Base-by-base conservation (phyloP, 2,888 invertebrate species). In the Drosophila subsilvestris region DNA sequence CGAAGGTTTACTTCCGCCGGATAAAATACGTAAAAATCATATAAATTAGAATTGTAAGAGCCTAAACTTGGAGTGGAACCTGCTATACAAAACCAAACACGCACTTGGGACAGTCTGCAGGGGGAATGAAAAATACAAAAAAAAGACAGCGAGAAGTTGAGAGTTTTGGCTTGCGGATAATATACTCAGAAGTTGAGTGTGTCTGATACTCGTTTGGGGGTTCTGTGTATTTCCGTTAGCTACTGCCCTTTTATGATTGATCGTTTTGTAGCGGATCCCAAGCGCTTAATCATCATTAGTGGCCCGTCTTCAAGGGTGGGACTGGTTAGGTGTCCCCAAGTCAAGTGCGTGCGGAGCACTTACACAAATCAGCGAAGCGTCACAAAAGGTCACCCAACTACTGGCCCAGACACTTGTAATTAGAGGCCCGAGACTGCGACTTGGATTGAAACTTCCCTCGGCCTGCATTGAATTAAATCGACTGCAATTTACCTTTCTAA, bases 1-100 rank as follows among this genome's bases (percentile, higher is more conserved):
- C 81, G 74, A 79, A 79, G 77, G 77, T 73, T 86, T 81, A 90
- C 86, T 89, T 89, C 90, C 89, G 89, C 82, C 90, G 89, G 89
- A 89, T 90, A 89, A 82, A 37, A 74, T 79, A 85, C 72, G 87
- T 74, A 68, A 75, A 88, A 85, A 42, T 87, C 86, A 85, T 87
- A 85, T 76, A 80, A 80, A 85, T 82, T 80, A 71, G 70, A 71
- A 71, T 68, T 47, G 68, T 49, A 70, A 47, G 71, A 70, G 25
- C 29, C 29, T 47, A 29, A 63, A 27, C 20, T 25, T 54, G 32
- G 57, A 37, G 27, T 51, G 65, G 50, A 27, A 63, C 65, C 66
- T 22, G 55, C 54, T 53, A 12, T 45, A 42, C 45, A 18, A 48
- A 49, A 20, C 20, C 29, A 37, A n/a, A 37, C 37, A n/a, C n/a